Evolutionary conservation across 2,888 invertebrate genomes (phyloP).

Genomic region (Teleiodes luculella): DNA sequence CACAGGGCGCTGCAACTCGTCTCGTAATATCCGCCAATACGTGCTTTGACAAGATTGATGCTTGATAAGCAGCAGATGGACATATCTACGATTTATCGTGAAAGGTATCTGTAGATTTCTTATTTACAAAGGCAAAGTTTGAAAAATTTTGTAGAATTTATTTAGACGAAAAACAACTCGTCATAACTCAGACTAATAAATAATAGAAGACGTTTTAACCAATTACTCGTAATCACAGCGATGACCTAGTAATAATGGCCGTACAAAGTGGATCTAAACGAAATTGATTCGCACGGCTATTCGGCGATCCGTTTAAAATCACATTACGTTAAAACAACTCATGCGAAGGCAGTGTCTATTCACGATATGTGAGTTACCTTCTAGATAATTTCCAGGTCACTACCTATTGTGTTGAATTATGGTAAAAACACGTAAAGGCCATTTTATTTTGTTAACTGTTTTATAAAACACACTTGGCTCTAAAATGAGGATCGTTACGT

Average conservation of each 20-base stretch:
- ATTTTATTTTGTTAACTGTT: too few species aligned
- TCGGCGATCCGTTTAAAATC: constrained; percentile 35
- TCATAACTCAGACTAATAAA: neutral
- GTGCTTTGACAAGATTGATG: constrained; percentile 3
- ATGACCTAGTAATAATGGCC: constrained; percentile 1
- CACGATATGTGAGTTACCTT: constrained; percentile 43
- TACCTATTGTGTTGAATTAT: constrained; percentile 35
- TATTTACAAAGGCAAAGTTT: too few species aligned
- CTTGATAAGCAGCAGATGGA: constrained; percentile 1
- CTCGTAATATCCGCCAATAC: neutral
- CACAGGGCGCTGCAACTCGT: neutral
- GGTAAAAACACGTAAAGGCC: too few species aligned
- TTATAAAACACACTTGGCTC: too few species aligned
- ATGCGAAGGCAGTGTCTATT: constrained; percentile 26
- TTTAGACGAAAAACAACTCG: too few species aligned
- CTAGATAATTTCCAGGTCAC: constrained; percentile 52
- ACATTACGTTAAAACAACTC: constrained; percentile 34
- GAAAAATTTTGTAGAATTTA: too few species aligned
- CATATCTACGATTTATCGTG: neutral
- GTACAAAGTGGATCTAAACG: constrained; percentile 1
- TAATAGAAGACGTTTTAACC: neutral
- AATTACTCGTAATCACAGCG: neutral
- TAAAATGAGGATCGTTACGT: too few species aligned
- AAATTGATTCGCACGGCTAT: constrained; percentile 25
- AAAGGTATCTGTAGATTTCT: neutral